Conservation (phyloP, 1,140 invertebrate species). For the Epicauta chinensis region DNA sequence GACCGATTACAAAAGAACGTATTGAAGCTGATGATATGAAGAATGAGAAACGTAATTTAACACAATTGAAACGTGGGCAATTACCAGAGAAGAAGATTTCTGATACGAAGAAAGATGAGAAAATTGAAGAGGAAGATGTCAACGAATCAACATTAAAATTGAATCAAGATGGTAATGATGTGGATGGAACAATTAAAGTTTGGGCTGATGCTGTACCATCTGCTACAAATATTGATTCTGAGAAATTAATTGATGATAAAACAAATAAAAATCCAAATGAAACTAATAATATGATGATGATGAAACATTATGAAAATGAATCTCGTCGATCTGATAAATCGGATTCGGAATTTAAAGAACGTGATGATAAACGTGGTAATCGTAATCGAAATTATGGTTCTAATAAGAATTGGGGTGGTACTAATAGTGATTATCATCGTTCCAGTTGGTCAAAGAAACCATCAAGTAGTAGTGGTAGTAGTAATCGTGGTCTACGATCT, state of each 20-base stretch:
- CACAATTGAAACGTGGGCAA: slow-evolving; percentile 46
- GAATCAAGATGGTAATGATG: background rate
- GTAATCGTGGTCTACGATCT: slow-evolving; percentile 13
- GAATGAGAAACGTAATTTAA: slow-evolving; percentile 50
- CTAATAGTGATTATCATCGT: slow-evolving; percentile 24
- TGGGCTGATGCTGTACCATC: slow-evolving; percentile 49
- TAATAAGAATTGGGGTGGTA: slow-evolving; percentile 36
- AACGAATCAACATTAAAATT: slow-evolving; percentile 17
- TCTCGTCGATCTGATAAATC: slow-evolving; percentile 25
- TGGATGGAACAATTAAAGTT: slow-evolving; percentile 35
- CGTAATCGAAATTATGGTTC: slow-evolving; percentile 35
- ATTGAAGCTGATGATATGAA: slow-evolving; percentile 54
- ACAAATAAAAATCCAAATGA: slow-evolving; percentile 16
- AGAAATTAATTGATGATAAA: slow-evolving; percentile 21
- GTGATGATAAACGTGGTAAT: slow-evolving; percentile 40
- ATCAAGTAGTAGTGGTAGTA: too few relatives aligned
- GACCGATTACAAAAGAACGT: slow-evolving; percentile 57
- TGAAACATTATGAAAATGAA: slow-evolving; percentile 12
- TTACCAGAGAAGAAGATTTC: slow-evolving; percentile 23
- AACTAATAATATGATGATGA: background rate
- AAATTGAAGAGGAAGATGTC: slow-evolving; percentile 41
- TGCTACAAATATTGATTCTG: slow-evolving; percentile 25
- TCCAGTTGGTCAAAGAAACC: slow-evolving; percentile 29
- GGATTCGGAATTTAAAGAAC: slow-evolving; percentile 33
- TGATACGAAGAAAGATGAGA: slow-evolving; percentile 29